Percentiles rank a stretch among this genome's conserved stretches.
These are phyloP conservation scores for Nowickia ferox DNA, from an alignment of 2,888 invertebrate species.

Conservation along the genomic window DNA sequence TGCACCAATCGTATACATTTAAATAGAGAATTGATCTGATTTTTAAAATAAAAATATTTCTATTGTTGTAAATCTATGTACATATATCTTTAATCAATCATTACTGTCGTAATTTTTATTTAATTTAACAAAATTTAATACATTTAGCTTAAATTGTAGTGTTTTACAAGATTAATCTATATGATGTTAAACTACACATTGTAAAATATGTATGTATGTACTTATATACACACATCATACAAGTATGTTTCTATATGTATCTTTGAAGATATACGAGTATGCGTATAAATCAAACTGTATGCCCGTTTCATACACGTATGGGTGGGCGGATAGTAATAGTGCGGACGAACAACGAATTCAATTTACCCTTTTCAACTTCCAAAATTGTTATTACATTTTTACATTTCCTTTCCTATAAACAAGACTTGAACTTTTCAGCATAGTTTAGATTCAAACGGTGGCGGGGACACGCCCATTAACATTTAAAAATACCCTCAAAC, in stretches of 20 bases:
- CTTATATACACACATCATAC: background rate
- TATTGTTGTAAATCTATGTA: background rate
- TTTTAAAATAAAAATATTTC: background rate
- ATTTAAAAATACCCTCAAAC: too few species aligned
- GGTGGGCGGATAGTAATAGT: background rate
- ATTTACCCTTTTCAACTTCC: background rate
- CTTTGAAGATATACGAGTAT: conserved; percentile 7
- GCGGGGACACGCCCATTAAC: too few species aligned
- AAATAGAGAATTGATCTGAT: too few species aligned
- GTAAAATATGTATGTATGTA: background rate
- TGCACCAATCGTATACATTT: too few species aligned
- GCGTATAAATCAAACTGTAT: conserved; percentile 36
- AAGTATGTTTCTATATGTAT: background rate
- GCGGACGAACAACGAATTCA: background rate
- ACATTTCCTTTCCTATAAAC: background rate
- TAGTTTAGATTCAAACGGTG: too few species aligned
- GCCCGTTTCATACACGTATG: background rate
- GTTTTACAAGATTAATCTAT: conserved; percentile 21
- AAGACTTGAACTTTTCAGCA: too few species aligned
- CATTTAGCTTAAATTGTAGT: background rate
- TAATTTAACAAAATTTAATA: conserved; percentile 12
- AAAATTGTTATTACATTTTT: background rate
- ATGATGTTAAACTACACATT: background rate
- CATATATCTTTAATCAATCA: background rate
- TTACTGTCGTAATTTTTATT: background rate